A percentile compares a stretch with the other conserved stretches of the same genome.
Conservation (phyloP, 1,140 invertebrate genomes). For the Gonioctena quinquepunctata region DNA sequence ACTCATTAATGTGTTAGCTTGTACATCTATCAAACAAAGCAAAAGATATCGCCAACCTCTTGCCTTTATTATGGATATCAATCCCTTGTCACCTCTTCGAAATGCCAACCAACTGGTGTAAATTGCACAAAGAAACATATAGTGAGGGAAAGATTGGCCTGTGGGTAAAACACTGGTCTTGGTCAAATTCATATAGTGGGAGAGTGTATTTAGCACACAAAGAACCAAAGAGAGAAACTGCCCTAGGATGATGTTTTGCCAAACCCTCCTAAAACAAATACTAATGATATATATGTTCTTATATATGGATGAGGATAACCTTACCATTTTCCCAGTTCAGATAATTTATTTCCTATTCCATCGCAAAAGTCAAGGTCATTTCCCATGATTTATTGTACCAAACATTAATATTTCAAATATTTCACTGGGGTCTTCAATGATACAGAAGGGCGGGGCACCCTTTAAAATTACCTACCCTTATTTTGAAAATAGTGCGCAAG, state of each 20-base stretch:
- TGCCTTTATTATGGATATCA: conserved; percentile 68
- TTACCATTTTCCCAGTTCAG: conserved; percentile 69
- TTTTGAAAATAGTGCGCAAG: conserved; percentile 11
- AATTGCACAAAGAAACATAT: conserved; percentile 74
- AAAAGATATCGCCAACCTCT: conserved; percentile 76
- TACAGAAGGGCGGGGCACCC: conserved; percentile 45
- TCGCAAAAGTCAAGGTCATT: conserved; percentile 61
- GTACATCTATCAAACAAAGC: conserved; percentile 78
- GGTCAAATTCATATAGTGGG: conserved; percentile 72
- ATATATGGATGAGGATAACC: too few relatives aligned
- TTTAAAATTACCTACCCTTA: conserved; percentile 24
- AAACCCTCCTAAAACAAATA: conserved; percentile 66
- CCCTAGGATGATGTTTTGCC: conserved; percentile 75
- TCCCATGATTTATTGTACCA: conserved; percentile 39
- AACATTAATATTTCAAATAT: conserved; percentile 33
- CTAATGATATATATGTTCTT: not conserved
- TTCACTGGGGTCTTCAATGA: conserved; percentile 16
- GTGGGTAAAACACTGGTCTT: conserved; percentile 74
- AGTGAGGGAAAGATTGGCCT: conserved; percentile 81
- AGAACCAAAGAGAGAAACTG: conserved; percentile 76
- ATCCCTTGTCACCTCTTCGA: conserved; percentile 65
- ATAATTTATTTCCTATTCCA: conserved; percentile 68
- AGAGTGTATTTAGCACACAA: conserved; percentile 75
- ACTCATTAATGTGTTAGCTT: conserved; percentile 76
- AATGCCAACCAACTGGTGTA: conserved; percentile 78